Base-by-base conservation (phyloP, 2,888 invertebrate species). In the Agrotis puta region DNA sequence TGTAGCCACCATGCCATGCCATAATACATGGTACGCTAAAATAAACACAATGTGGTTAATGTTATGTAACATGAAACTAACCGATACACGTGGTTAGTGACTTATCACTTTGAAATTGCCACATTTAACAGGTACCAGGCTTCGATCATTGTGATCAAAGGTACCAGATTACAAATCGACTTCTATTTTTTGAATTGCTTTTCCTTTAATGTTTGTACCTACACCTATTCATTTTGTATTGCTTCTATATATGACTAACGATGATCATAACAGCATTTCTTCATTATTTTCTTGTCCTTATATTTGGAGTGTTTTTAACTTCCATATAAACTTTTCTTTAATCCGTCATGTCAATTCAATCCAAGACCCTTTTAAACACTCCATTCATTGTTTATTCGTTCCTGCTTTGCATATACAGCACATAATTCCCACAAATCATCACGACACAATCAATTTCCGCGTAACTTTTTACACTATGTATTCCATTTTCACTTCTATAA, bases 21-120 rank as follows among this genome's bases (percentile, higher is more conserved):
- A 76, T 33, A 56, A 56, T 33, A 56, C 33, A 33, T 74, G 53
- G 47, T 50, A 20, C 20, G 43, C 33, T 61, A 62, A 63, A 39
- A 63, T 59, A 61, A 62, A 70, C 61, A 58, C 50, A 72, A 43
- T 71, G 70, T 65, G 61, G 68, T 65, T 72, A 64, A 74, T 63
- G 43, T 73, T 64, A 73, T 62, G 61, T 63, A 76, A 73, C 43
- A 47, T 59, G 53, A 68, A 56, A 66, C 45, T 54, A 24, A 75
- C 54, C 22, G 47, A 50, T 56, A 39, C 53, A 59, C 74, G 58
- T 67, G 78, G 51, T 56, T 48, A 48, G 24, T 20, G 33, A 48
- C 39, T 27, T 33, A 57, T 18, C 33, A 43, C 39, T 39, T 4
- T n/a, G 11, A 53, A 47, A 53, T 22, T 45, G 2, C 24, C 51